Evolutionary conservation across 2,797 vertebrate species (phyloP).

Genomic region (Gallinago nigripennis): DNA sequence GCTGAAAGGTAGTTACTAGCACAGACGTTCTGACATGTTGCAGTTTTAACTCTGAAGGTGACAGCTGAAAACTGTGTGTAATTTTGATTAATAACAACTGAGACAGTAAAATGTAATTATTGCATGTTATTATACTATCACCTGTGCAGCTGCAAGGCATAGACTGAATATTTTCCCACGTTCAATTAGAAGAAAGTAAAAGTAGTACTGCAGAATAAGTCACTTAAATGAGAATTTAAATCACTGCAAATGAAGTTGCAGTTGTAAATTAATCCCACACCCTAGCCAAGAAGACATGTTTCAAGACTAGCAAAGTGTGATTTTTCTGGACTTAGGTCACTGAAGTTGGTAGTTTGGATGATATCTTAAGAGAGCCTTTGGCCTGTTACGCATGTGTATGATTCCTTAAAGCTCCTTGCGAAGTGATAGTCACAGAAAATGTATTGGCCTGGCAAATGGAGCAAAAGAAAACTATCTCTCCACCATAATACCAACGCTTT

Average conservation of each 20-base stretch:
- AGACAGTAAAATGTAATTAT: constrained; percentile 71
- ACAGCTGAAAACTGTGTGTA: constrained; percentile 61
- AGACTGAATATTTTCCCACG: constrained; percentile 51
- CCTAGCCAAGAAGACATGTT: neutral
- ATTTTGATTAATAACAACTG: constrained; percentile 63
- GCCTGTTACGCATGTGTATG: neutral
- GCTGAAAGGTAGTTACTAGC: constrained; percentile 64
- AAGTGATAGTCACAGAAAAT: neutral
- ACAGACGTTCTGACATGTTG: constrained; percentile 69
- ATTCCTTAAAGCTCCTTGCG: neutral
- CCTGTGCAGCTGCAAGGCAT: constrained; percentile 52
- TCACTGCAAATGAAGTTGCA: neutral
- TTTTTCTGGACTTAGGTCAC: neutral
- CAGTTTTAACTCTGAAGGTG: constrained; percentile 43
- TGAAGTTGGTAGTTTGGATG: neutral
- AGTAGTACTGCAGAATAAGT: constrained; percentile 19
- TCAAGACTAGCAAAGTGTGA: neutral
- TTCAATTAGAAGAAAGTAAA: constrained; percentile 39
- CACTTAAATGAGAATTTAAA: constrained; percentile 59
- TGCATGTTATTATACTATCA: constrained; percentile 67
- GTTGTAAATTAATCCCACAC: neutral
- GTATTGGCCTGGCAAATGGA: neutral
- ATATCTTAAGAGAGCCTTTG: neutral
- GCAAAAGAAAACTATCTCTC: neutral
- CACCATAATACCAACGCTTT: neutral